Evolutionary conservation across 2,113 vertebrate genomes (phyloP).

Genomic region (Apeltes quadracus): DNA sequence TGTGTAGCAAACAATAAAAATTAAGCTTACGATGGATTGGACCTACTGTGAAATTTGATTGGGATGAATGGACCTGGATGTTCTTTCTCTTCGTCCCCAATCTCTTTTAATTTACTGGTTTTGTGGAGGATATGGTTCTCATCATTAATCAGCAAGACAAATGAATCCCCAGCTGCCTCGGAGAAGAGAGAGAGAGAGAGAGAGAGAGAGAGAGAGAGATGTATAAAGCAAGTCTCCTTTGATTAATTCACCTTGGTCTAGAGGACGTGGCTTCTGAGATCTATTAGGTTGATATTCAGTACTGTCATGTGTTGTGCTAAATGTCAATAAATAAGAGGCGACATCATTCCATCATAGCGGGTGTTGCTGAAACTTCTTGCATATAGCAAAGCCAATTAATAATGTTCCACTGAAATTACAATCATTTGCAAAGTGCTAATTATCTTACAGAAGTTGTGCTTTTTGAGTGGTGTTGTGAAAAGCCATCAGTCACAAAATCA

Average conservation of each 20-base stretch:
- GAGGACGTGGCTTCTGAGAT: constrained; percentile 78
- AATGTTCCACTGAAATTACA: constrained; percentile 58
- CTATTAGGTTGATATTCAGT: constrained; percentile 75
- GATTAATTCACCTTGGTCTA: constrained; percentile 79
- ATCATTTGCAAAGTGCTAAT: constrained; percentile 49
- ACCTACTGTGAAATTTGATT: constrained; percentile 69
- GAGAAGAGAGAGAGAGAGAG: constrained; percentile 20
- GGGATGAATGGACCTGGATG: constrained; percentile 78
- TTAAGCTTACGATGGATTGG: constrained; percentile 68
- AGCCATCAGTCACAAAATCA: constrained; percentile 33
- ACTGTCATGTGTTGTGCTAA: constrained; percentile 64
- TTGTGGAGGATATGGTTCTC: constrained; percentile 79
- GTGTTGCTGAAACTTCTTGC: constrained; percentile 57
- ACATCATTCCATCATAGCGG: constrained; percentile 53
- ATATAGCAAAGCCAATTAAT: constrained; percentile 66
- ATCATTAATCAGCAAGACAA: constrained; percentile 83
- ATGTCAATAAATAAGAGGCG: constrained; percentile 69
- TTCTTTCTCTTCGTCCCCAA: constrained; percentile 74
- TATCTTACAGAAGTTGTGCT: constrained; percentile 40
- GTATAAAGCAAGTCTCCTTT: constrained; percentile 73
- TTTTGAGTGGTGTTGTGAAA: constrained; percentile 28
- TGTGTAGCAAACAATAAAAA: constrained; percentile 63
- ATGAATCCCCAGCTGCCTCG: constrained; percentile 73
- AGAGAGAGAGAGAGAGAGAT: constrained; percentile 14
- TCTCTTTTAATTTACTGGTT: constrained; percentile 80